Conservation (phyloP, 2,888 invertebrate species). For the Thymelicus sylvestris region DNA sequence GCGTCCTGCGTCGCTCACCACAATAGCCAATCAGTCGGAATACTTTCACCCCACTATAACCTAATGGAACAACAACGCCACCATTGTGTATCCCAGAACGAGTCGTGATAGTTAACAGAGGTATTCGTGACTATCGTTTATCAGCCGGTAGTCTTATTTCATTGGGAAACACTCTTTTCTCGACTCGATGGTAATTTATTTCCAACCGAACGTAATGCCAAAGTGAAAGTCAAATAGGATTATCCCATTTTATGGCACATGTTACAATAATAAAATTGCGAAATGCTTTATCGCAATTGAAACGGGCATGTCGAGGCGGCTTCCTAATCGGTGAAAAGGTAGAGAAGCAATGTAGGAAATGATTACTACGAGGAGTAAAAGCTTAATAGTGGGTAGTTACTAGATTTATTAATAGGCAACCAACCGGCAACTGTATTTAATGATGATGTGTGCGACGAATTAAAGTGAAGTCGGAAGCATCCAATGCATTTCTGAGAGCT, state of each 20-base stretch:
- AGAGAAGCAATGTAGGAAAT: slow-evolving; percentile 60
- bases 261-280: slow-evolving; percentile 51
- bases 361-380: slow-evolving; percentile 55
- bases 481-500: slow-evolving; percentile 17
- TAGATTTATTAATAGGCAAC: slow-evolving; percentile 55
- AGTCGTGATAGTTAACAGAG: slow-evolving; percentile 78
- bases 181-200: slow-evolving; percentile 70
- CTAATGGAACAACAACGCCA: slow-evolving; percentile 75
- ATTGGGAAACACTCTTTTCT: slow-evolving; percentile 72
- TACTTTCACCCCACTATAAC: slow-evolving; percentile 77
- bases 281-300: slow-evolving; percentile 43
- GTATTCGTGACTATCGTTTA: slow-evolving; percentile 78
- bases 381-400: slow-evolving; percentile 54
- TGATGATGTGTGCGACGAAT: slow-evolving; percentile 44
- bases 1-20: slow-evolving; percentile 51
- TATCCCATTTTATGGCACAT: slow-evolving; percentile 48
- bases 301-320: slow-evolving; percentile 32
- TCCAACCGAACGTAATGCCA: slow-evolving; percentile 67
- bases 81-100: slow-evolving; percentile 72
- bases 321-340: slow-evolving; percentile 48
- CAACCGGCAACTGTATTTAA: slow-evolving; percentile 62
- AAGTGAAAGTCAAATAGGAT: slow-evolving; percentile 72
- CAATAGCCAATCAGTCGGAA: slow-evolving; percentile 74
- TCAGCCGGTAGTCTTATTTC: slow-evolving; percentile 70
- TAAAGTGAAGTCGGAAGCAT: slow-evolving; percentile 14